A percentile compares a stretch with the other conserved stretches of the same genome.
phyloP scores from a whole-genome alignment of 2,113 vertebrate species.

The Crotalus viridis region DNA sequence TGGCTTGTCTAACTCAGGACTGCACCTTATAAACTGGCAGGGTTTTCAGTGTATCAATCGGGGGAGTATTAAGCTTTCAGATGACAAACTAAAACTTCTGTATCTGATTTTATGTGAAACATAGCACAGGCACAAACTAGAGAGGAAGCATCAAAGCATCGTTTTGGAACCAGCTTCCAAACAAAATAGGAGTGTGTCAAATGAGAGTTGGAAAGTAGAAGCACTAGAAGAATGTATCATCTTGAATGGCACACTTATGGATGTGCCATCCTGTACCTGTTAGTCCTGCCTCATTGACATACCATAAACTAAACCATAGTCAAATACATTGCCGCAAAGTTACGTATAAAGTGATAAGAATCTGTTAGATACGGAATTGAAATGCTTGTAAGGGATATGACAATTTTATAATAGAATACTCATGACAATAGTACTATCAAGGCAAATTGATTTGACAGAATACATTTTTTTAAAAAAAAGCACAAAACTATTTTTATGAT shows the following conservation, averaged over 20 bases:
- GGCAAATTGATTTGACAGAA: neutral
- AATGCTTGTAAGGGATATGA: neutral
- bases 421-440: neutral
- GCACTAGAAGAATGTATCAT: neutral
- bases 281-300: neutral
- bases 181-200: neutral
- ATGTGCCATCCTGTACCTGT: neutral
- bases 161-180: neutral
- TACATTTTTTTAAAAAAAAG: slow-evolving; percentile 5
- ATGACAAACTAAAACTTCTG: neutral
- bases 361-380: neutral
- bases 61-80: neutral
- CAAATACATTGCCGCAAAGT: neutral
- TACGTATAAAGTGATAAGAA: neutral
- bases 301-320: neutral
- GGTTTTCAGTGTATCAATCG: neutral
- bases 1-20: neutral
- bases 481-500: slow-evolving; percentile 1
- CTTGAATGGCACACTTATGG: neutral
- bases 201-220: neutral
- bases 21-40: neutral
- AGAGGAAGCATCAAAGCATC: neutral
- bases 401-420: neutral
- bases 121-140: neutral
- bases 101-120: neutral